Base-by-base conservation (phyloP, 1,140 invertebrate species). In the Neocloeon triangulifer region DNA sequence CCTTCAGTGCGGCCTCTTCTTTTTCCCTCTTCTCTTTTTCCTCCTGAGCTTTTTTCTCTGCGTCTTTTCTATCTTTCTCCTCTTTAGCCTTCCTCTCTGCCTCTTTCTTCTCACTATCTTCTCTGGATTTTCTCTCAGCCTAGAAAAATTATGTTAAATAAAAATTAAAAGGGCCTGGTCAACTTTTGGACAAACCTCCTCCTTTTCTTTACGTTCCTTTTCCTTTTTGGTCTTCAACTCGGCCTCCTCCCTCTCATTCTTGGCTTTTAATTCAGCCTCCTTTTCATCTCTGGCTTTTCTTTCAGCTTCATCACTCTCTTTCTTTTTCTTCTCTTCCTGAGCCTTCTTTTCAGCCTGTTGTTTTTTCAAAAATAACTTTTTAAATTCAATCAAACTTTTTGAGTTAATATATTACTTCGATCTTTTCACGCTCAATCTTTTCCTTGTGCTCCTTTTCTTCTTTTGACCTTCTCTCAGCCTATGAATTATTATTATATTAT, bases 391-490 rank as follows among this genome's bases (percentile, higher is more conserved):
- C n/a, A n/a, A n/a, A n/a, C n/a, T n/a, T n/a, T n/a, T n/a, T n/a
- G n/a, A n/a, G n/a, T n/a, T n/a, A n/a, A n/a, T n/a, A n/a, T n/a
- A n/a, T n/a, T n/a, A n/a, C n/a, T 19, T 36, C 37, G 15, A 12
- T 25, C 37, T 33, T 37, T 35, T 34, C 39, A 30, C 23, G 20
- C 35, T 17, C 22, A 19, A 33, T 39, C 25, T 36, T 39, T 32
- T 33, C 33, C 22, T 33, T 38, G 34, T 12, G 37, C 38, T 35
- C 44, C 34, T 41, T 39, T 30, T 31, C 19, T 35, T 37, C 28
- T 32, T 30, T n/a, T n/a, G n/a, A n/a, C n/a, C n/a, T n/a, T n/a
- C n/a, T 13, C 25, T 30, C n/a, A n/a, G n/a, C n/a, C n/a, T n/a
- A n/a, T n/a, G n/a, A n/a, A n/a, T n/a, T n/a, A n/a, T n/a, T n/a